Evolutionary conservation across 2,113 vertebrate species (phyloP), one percentile per base, ranked within the genome.

Genomic region (Pica pica): DNA sequence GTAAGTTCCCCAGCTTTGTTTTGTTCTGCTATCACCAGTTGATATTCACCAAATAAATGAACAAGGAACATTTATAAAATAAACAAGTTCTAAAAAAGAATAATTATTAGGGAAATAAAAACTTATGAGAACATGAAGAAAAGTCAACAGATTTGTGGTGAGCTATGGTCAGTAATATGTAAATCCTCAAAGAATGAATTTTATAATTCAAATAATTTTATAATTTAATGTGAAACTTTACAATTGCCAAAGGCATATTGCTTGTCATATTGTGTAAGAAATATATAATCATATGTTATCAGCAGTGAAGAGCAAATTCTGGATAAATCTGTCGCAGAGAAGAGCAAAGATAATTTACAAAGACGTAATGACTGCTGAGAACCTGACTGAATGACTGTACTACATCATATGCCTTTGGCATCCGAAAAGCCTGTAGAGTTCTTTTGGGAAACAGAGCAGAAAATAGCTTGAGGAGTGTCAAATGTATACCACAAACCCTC

Each of bases 221-320:
- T 93, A 96, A 94, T 95, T 97, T 95, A 95, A 95, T 91, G 64
- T 89, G 65, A 88, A 93, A 90, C 8, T 86, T 97, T 67, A 69
- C 88, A 80, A 75, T 82, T 96, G 94, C 64, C 44, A 94, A 88
- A 83, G 42, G 23, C 53, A 35, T 71, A 63, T 28, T 95, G 17
- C 26, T 86, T 93, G n/a, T 93, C 75, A 60, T 60, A 37, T 26
- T 73, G 14, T 88, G 46, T 81, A 91, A 93, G 89, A 97, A 96
- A 89, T 87, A 93, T 73, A 74, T 83, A 97, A 80, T 69, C 18
- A 35, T 75, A 35, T 71, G 60, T 83, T 92, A 87, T 59, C 46
- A 81, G 92, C 47, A 91, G 18, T 68, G 77, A 94, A 76, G 33
- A 60, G 6, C 6, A 79, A 83, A 80, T 76, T 94, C 37, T 53